Conservation (phyloP, 53 echinoderm and acorn worm genomes). For the Astropecten irregularis region DNA sequence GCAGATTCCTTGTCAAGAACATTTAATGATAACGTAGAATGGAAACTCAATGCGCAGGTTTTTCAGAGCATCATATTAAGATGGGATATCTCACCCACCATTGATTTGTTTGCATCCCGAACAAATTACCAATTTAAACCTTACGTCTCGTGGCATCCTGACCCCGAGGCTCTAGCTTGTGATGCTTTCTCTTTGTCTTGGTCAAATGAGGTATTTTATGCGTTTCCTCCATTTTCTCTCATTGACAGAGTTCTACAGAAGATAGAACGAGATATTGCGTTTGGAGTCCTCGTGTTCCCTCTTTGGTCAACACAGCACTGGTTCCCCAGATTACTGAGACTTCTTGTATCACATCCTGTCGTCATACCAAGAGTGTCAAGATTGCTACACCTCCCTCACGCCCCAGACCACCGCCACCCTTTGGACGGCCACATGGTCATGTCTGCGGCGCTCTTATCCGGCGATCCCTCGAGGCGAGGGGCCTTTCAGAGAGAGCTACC, state of each 20-base stretch:
- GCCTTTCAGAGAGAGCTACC: background rate
- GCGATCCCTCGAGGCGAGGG: background rate
- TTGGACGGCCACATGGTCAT: background rate
- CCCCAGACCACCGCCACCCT: background rate
- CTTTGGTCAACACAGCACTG: conserved; percentile 21
- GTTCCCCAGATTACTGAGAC: background rate
- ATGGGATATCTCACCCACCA: background rate
- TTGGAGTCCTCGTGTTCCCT: background rate
- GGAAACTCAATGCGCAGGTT: too few relatives aligned
- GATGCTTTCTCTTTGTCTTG: conserved; percentile 13
- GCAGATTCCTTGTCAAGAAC: background rate
- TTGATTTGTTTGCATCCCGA: background rate
- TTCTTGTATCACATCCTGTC: background rate
- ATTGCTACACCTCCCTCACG: background rate
- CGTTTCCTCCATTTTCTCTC: background rate
- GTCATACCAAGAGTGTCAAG: background rate
- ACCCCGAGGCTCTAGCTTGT: background rate
- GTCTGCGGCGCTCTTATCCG: conserved; percentile 9
- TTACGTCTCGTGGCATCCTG: background rate
- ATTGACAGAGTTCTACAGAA: conserved; percentile 23
- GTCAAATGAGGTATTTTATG: background rate
- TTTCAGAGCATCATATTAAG: background rate
- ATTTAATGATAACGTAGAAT: background rate
- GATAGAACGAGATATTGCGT: background rate
- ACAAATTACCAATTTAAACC: background rate